phyloP scores from a whole-genome alignment of 2,113 vertebrate genomes.

The Leiothrix lutea region DNA sequence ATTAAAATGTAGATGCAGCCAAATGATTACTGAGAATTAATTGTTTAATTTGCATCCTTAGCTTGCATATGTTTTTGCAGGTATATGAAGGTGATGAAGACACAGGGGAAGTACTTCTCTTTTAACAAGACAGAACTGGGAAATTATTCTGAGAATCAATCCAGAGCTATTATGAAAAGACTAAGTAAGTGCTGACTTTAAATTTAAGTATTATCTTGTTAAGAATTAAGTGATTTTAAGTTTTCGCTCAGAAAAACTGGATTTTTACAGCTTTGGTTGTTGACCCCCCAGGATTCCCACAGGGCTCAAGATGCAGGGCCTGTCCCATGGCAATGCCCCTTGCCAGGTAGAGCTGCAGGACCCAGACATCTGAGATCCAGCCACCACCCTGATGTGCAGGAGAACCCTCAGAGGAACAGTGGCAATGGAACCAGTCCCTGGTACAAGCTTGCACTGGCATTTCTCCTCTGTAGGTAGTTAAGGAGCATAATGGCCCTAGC shows the following conservation, averaged over 20 bases:
- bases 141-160: neutral
- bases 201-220: neutral
- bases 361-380: neutral
- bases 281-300: neutral
- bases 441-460: neutral
- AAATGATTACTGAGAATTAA: neutral
- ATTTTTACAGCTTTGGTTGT: neutral
- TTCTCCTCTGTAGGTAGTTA: neutral
- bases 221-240: neutral
- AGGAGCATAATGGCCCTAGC: neutral
- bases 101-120: neutral
- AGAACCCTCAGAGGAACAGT: neutral
- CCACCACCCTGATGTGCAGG: neutral
- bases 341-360: neutral
- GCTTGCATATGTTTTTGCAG: slow-evolving; percentile 14
- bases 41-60: neutral
- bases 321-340: neutral
- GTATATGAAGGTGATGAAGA: slow-evolving; percentile 37
- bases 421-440: neutral
- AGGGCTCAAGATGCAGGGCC: neutral
- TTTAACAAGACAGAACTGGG: slow-evolving; percentile 15
- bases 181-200: neutral
- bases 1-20: neutral
- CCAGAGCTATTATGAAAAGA: neutral
- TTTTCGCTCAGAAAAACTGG: accelerated